Evolutionary conservation across 2,888 invertebrate species (phyloP).

Genomic region (Thera obeliscata): DNA sequence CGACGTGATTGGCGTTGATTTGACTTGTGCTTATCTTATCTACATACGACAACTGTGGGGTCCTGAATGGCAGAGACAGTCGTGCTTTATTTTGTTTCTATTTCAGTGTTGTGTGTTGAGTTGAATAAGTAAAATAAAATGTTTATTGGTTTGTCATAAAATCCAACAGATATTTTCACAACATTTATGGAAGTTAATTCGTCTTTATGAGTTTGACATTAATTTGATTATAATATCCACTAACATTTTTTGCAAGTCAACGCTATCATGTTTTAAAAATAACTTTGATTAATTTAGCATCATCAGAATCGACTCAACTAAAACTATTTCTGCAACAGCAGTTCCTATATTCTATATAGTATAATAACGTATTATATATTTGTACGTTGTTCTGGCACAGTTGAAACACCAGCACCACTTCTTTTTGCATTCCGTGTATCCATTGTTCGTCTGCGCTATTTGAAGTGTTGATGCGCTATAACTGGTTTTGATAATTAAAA

Average conservation of each 20-base stretch:
- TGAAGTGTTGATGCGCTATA: slow-evolving; percentile 23
- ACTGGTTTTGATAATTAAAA: slow-evolving; percentile 25
- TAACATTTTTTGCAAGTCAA: too few relatives aligned
- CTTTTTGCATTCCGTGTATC: slow-evolving; percentile 35
- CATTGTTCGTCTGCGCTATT: slow-evolving; percentile 35
- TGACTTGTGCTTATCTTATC: slow-evolving; percentile 36
- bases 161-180: too few relatives aligned
- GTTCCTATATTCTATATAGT: not conserved
- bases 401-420: slow-evolving; percentile 13
- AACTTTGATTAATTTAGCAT: too few relatives aligned
- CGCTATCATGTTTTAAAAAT: too few relatives aligned
- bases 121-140: not conserved
- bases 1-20: slow-evolving; percentile 47
- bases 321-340: too few relatives aligned
- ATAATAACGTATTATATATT: not conserved
- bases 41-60: slow-evolving; percentile 33
- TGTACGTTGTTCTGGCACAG: slow-evolving; percentile 18
- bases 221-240: too few relatives aligned
- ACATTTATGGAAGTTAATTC: too few relatives aligned
- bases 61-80: slow-evolving; percentile 13
- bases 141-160: not conserved
- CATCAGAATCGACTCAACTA: too few relatives aligned
- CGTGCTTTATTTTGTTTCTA: slow-evolving; percentile 23
- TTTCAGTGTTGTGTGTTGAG: slow-evolving; percentile 11
- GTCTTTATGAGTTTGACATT: too few relatives aligned